Evolutionary conservation across 2,888 invertebrate genomes (phyloP).

Genomic region (Alsophila aescularia): DNA sequence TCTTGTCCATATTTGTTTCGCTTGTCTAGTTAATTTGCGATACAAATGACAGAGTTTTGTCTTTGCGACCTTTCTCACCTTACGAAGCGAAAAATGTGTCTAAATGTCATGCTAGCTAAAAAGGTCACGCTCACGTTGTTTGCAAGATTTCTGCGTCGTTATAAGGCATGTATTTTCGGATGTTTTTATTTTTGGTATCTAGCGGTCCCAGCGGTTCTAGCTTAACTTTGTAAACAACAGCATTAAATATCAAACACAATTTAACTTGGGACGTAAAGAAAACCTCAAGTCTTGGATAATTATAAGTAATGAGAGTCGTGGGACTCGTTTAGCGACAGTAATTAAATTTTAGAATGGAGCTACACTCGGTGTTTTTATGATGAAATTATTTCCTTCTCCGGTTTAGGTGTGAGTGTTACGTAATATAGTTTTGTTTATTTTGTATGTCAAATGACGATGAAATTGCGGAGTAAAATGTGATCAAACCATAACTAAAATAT

Average conservation of each 20-base stretch:
- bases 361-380: constrained; percentile 32
- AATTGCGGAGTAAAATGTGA: too few relatives aligned
- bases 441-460: background rate
- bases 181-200: background rate
- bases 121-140: constrained; percentile 11
- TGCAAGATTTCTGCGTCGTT: background rate
- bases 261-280: constrained; percentile 50
- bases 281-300: constrained; percentile 43
- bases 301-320: constrained; percentile 46
- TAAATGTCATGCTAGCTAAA: constrained; percentile 16
- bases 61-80: constrained; percentile 43
- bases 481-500: too few relatives aligned
- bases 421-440: constrained; percentile 17
- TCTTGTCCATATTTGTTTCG: constrained; percentile 16
- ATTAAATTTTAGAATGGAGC: constrained; percentile 48
- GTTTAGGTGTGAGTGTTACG: constrained; percentile 10
- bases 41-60: constrained; percentile 53
- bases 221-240: constrained; percentile 42
- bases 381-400: constrained; percentile 29
- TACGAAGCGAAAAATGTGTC: constrained; percentile 15
- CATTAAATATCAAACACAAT: constrained; percentile 50
- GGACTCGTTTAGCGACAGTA: constrained; percentile 45
- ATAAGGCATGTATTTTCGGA: background rate
- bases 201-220: constrained; percentile 5
- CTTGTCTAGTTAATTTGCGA: constrained; percentile 51